Evolutionary conservation across 1,140 invertebrate genomes (phyloP), one percentile per base, ranked within the genome.

Genomic region (Wasmannia auropunctata): DNA sequence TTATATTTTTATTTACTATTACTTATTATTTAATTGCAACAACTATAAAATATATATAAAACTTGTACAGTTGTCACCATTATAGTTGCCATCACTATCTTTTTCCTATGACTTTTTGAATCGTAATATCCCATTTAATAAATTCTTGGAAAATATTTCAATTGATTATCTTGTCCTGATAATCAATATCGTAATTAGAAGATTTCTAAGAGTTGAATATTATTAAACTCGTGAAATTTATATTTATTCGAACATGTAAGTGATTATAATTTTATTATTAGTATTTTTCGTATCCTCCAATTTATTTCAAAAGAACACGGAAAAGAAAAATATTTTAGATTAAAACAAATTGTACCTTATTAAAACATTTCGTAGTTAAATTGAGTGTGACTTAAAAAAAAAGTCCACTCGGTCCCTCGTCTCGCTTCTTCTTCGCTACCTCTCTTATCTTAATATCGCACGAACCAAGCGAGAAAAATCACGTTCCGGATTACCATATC

Each of bases 401-500:
- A 40, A n/a, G 2, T n/a, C 10, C 3, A 16, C 3, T 25, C 5
- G 10, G 0, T 43, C 0, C 4, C 40, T 69, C 11, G 8, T 22
- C 1, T 43, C 0, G 19, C 3, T 31, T 72, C 37, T 81, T 0
- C n/a, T 37, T 14, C 11, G 2, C 8, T n/a, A 14, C 6, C 25
- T 5, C 7, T 4, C 10, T 74, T 74, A 56, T 80, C 51, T 31
- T 46, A 56, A 72, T 72, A 70, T 72, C 25, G 51, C 25, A 22
- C 5, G 34, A 58, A 7, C 46, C 14, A 40, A 43, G 25, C 25
- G 37, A 60, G 40, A 58, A 74, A 58, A 83, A 56, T 72, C 79
- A 83, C 79, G 79, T 83, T 46, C 14, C 31, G 28, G 37, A 37
- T 51, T 79, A 31, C 14, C 8, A 22, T 58, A 72, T 74, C 67